These are phyloP conservation scores for Nesidiocoris tenuis DNA, from an alignment of 2,888 invertebrate genomes.

Conservation along the genomic window DNA sequence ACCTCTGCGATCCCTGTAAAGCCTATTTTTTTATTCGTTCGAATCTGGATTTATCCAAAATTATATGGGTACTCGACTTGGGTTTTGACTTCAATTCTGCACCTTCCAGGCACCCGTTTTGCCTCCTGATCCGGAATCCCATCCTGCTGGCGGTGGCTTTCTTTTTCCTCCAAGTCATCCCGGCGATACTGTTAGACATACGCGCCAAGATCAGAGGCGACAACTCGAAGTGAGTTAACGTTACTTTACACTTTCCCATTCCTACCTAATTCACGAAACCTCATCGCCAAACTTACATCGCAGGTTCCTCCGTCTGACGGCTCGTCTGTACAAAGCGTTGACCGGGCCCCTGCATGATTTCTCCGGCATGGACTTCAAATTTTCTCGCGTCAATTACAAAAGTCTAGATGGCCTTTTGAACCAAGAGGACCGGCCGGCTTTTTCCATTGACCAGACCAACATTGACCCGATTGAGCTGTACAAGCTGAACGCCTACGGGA, in stretches of 20 bases:
- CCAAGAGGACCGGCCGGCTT: slow-evolving; percentile 16
- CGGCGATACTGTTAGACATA: slow-evolving; percentile 9
- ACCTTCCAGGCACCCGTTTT: slow-evolving; percentile 25
- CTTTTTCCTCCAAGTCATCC: slow-evolving; percentile 25
- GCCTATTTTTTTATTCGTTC: background rate
- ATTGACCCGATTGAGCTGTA: background rate
- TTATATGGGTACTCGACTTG: background rate
- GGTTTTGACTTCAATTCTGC: too few relatives aligned
- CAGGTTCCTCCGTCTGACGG: slow-evolving; percentile 4
- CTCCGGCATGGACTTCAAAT: background rate
- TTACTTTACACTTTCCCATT: background rate
- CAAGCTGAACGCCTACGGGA: background rate
- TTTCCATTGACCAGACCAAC: slow-evolving; percentile 7
- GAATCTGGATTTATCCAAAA: background rate
- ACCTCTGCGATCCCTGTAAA: background rate
- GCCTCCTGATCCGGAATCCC: slow-evolving; percentile 3
- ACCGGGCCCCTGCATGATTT: background rate
- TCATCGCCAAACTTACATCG: too few relatives aligned
- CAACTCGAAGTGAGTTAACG: slow-evolving; percentile 5
- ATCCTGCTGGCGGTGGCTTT: slow-evolving; percentile 9
- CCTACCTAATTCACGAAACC: background rate
- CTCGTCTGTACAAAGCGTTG: slow-evolving; percentile 7
- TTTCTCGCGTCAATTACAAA: slow-evolving; percentile 5
- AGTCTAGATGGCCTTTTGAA: background rate
- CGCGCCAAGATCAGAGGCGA: background rate